phyloP scores from a whole-genome alignment of 2,888 invertebrate species.

The Eucriotettix oculatus region DNA sequence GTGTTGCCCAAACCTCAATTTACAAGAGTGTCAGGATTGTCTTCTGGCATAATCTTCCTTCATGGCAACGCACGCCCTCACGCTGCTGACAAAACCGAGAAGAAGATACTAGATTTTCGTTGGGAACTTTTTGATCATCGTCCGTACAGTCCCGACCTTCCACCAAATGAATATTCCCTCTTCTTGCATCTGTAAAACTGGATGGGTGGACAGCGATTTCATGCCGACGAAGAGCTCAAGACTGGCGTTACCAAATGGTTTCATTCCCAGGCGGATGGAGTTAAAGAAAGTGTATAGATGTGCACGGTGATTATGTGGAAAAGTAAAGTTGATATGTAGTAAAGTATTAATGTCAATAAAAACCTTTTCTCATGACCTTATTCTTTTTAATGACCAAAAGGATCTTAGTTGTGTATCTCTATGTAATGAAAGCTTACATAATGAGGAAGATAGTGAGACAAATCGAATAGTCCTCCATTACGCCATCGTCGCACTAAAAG shows the following conservation, averaged over 20 bases:
- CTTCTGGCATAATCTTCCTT: neutral
- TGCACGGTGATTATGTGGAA: neutral
- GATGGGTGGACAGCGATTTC: too few relatives aligned
- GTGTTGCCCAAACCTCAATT: too few relatives aligned
- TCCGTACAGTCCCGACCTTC: neutral
- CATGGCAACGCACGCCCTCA: neutral
- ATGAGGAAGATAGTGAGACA: too few relatives aligned
- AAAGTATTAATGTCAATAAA: neutral
- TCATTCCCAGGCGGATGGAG: neutral
- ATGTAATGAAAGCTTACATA: too few relatives aligned
- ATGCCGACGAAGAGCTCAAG: neutral
- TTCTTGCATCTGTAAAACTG: neutral
- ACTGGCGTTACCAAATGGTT: neutral
- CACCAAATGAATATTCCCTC: neutral
- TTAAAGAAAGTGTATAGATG: neutral
- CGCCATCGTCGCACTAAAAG: too few relatives aligned
- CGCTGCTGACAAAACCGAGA: neutral
- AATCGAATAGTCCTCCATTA: too few relatives aligned
- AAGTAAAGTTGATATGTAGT: neutral
- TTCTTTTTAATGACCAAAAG: too few relatives aligned
- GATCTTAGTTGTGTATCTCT: too few relatives aligned
- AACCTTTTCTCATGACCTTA: too few relatives aligned
- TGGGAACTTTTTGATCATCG: neutral
- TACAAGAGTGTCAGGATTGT: too few relatives aligned
- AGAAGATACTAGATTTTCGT: neutral